Evolutionary conservation across 2,888 invertebrate species (phyloP), one percentile per base, ranked within the genome.

Genomic region (Taphrorychus bicolor): DNA sequence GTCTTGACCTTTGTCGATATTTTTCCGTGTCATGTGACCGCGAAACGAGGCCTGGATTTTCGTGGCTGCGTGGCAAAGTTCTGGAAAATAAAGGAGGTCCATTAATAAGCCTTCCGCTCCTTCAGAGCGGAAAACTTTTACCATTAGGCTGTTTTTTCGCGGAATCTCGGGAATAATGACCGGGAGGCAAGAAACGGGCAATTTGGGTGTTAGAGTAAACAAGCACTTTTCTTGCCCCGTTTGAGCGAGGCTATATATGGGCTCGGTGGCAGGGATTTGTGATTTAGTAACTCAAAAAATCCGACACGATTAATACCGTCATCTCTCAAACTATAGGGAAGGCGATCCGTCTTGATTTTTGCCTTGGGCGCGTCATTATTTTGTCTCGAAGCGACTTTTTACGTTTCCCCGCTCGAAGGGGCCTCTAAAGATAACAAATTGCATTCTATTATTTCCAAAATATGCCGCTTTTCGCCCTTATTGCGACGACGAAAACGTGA

Each of bases 1-100:
- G 3, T 67, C 66, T 7, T 42, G 49, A 48, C 73, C 71, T 23
- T 70, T 71, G 4, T 73, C 72, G 24, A 66, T 67, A 57, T 91
- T 87, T 84, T 93, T 93, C 79, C 92, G 89, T 49, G 93, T 91
- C 88, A 94, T 89, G 83, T 95, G 94, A 62, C 94, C 94, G 73
- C 94, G 87, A 87, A 95, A 95, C 16, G 93, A 93, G 5, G 95
- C 94, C 83, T 95, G 95, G 81, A 95, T 95, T 86, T 94, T 95
- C 57, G 92, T 91, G 32, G 95, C 95, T 3, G 94, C 94, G 82
- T 89, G 84, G 81, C 91, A 91, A 73, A 94, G 85, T 76, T 93
- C 94, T 93, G 86, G 3, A 63, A 70, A 21, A 32, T n/a, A 54
- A 62, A 23, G 53, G 21, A 60, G 42, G 41, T 40, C 52, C 52